Percentiles rank a stretch among this genome's conserved stretches.
phyloP scores from a whole-genome alignment of 2,797 vertebrate species.

The Eremophila alpestris region DNA sequence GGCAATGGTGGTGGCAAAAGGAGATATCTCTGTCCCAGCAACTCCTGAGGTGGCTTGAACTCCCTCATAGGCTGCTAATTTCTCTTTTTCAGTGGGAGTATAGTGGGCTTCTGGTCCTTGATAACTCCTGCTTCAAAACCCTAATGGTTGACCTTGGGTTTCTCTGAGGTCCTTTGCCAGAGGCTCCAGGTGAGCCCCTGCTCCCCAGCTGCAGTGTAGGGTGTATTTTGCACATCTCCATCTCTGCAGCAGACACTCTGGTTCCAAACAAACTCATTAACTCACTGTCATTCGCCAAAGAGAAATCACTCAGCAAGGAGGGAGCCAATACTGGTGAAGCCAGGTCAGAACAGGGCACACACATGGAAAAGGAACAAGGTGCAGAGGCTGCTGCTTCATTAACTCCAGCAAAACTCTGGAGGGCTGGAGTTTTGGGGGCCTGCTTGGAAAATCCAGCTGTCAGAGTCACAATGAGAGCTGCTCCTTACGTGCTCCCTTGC shows the following conservation, averaged over 20 bases:
- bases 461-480: neutral
- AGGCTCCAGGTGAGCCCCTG: neutral
- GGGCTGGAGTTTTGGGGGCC: neutral
- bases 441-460: neutral
- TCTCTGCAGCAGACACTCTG: accelerated
- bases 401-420: neutral
- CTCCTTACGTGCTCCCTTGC: neutral
- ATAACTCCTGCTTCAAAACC: neutral
- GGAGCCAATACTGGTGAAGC: neutral
- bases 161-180: neutral
- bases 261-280: neutral
- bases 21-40: neutral
- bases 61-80: neutral
- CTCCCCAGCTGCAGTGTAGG: neutral
- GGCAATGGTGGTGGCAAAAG: neutral
- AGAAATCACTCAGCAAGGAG: neutral
- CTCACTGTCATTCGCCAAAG: neutral
- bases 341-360: neutral
- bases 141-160: neutral
- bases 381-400: neutral
- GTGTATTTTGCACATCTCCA: neutral
- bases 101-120: neutral
- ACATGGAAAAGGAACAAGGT: neutral
- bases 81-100: neutral
- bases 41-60: neutral